Percentiles rank a stretch among this genome's conserved stretches.
These are phyloP conservation scores for Prietella phreatophila DNA, from an alignment of 2,113 vertebrate species.

Conservation along the genomic window DNA sequence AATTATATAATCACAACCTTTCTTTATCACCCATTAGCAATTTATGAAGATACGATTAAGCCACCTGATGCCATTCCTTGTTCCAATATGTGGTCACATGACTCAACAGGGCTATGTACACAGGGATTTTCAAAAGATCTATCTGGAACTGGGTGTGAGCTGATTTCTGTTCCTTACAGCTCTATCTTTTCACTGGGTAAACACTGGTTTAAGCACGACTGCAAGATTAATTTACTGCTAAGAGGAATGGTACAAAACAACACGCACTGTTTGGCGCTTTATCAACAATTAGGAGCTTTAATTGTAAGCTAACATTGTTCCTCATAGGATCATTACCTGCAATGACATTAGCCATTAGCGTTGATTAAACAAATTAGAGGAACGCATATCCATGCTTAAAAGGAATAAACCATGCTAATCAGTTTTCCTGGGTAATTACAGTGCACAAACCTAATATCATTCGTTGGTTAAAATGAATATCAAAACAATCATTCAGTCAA, in stretches of 20 bases:
- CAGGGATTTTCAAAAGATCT: conserved; percentile 56
- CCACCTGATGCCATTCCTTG: conserved; percentile 11
- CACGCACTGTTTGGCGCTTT: neutral
- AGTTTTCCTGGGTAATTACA: conserved; percentile 52
- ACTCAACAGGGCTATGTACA: conserved; percentile 58
- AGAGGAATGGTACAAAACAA: neutral
- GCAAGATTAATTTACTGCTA: neutral
- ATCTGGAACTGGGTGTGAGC: conserved; percentile 53
- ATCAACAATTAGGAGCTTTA: neutral
- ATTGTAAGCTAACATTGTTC: conserved; percentile 43
- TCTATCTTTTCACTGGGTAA: conserved; percentile 9
- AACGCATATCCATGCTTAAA: conserved; percentile 64
- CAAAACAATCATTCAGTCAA: neutral
- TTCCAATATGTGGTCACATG: conserved; percentile 52
- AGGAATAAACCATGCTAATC: conserved; percentile 57
- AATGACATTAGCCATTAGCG: conserved; percentile 68
- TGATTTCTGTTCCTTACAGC: conserved; percentile 58
- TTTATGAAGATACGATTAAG: neutral
- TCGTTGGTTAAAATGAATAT: conserved; percentile 8
- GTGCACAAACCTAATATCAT: neutral
- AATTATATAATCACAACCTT: too few species aligned
- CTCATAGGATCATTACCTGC: conserved; percentile 55
- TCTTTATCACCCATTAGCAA: neutral
- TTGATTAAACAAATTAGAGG: conserved; percentile 61
- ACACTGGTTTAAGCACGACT: neutral